Evolutionary conservation across 2,113 vertebrate species (phyloP).

Genomic region (Colaptes auratus): DNA sequence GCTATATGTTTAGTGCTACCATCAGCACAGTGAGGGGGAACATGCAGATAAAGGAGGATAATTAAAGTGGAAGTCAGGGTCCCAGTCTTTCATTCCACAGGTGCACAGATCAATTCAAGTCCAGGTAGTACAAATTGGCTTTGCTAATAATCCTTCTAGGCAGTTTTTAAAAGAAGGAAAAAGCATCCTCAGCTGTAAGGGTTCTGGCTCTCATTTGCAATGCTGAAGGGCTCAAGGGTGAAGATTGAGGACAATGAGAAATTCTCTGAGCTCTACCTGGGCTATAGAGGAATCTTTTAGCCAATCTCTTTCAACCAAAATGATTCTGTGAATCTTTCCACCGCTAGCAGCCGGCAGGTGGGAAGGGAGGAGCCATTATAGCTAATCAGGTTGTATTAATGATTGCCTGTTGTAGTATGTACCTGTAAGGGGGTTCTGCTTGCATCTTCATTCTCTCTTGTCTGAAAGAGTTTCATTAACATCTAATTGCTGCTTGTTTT

Average conservation of each 20-base stretch:
- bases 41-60: neutral
- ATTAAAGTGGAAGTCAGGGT: neutral
- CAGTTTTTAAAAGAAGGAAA: neutral
- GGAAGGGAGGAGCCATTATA: neutral
- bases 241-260: neutral
- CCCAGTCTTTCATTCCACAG: neutral
- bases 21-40: neutral
- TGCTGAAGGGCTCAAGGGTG: neutral
- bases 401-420: neutral
- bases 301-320: neutral
- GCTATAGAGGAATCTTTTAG: neutral
- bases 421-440: neutral
- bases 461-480: neutral
- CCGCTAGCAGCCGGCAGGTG: neutral
- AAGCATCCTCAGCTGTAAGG: neutral
- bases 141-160: neutral
- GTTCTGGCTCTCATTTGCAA: neutral
- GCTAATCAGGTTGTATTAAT: neutral
- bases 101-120: neutral
- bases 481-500: constrained; percentile 46
- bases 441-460: neutral
- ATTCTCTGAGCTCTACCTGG: neutral
- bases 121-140: neutral
- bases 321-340: neutral
- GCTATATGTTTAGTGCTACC: neutral